Base-by-base conservation (phyloP, 23 tunicate species). In the Diplosoma virens region DNA sequence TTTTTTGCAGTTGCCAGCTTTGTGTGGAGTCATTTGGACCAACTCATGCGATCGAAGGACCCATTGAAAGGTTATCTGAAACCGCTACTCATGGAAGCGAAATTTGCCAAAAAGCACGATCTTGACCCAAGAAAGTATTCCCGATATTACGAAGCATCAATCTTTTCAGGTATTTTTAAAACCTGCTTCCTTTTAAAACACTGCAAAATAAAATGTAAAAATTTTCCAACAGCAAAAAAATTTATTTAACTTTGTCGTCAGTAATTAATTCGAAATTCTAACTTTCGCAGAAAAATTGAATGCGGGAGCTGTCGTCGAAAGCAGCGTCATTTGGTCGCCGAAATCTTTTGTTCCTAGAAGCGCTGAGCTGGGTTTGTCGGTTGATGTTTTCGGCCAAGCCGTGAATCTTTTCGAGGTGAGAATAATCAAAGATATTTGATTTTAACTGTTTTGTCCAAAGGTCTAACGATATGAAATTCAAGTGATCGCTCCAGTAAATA, bases 121-220 rank as follows among this genome's bases (percentile, higher is more conserved):
- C 80, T 92, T 14, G 97, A 92, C 67, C 90, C 90, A 47, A 68
- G 97, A 75, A 92, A 92, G 67, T 92, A 80, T 59, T 92, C 97
- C n/a, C 53, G 77, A 47, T 85, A 81, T 54, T 85, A 92, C 53
- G 97, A 92, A 69, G 86, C 80, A 14, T 79, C 97, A 3, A 27
- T 81, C 47, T 92, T 75, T 61, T 92, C 97, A 32, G 97, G 97
- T 92, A 73, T 0, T 11, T 30, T 63, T n/a, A 41, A 7, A 41
- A 7, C 50, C 14, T n/a, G n/a, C n/a, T n/a, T n/a, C n/a, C n/a
- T n/a, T n/a, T n/a, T n/a, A n/a, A n/a, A n/a, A n/a, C n/a, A n/a
- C n/a, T n/a, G n/a, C n/a, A n/a, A n/a, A n/a, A n/a, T n/a, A n/a
- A n/a, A n/a, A n/a, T n/a, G n/a, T n/a, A n/a, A n/a, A n/a, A n/a